phyloP scores from a whole-genome alignment of 1,140 invertebrate genomes.

The Neodiprion lecontei region DNA sequence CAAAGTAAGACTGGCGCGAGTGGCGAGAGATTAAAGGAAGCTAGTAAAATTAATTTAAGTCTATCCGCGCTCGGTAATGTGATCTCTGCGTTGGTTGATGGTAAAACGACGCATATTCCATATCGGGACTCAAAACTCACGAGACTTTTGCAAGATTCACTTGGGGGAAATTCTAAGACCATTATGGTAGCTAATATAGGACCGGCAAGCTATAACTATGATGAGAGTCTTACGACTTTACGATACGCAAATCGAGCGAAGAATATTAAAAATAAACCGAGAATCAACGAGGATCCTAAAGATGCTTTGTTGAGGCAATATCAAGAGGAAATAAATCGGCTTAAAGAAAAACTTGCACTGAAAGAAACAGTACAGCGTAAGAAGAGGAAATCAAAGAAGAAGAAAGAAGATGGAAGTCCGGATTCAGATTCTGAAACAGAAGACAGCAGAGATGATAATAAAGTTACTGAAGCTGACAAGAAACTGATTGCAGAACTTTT shows the following conservation, averaged over 20 bases:
- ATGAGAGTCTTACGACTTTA: slow-evolving; percentile 96
- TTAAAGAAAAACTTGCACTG: slow-evolving; percentile 83
- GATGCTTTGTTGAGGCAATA: slow-evolving; percentile 95
- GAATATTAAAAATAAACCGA: slow-evolving; percentile 96
- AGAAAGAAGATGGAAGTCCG: slow-evolving; percentile 53
- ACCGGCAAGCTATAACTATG: slow-evolving; percentile 96
- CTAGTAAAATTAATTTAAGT: slow-evolving; percentile 94
- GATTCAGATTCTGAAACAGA: slow-evolving; percentile 57
- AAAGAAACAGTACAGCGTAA: slow-evolving; percentile 65
- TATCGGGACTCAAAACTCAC: slow-evolving; percentile 96
- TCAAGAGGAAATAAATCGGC: slow-evolving; percentile 95
- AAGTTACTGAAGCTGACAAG: slow-evolving; percentile 67
- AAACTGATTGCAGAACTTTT: slow-evolving; percentile 67
- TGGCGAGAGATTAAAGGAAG: slow-evolving; percentile 90
- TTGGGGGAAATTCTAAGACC: slow-evolving; percentile 96
- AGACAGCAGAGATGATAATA: slow-evolving; percentile 63
- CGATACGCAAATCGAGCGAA: slow-evolving; percentile 97
- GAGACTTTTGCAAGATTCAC: slow-evolving; percentile 88
- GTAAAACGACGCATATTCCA: slow-evolving; percentile 92
- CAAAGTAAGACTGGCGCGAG: slow-evolving; percentile 92
- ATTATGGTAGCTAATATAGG: slow-evolving; percentile 97
- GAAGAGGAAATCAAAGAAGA: slow-evolving; percentile 61
- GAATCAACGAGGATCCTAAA: slow-evolving; percentile 98
- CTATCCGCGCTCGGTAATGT: slow-evolving; percentile 94
- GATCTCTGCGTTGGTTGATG: slow-evolving; percentile 93